A percentile compares a stretch with the other conserved stretches of the same genome.
Conservation (phyloP, 2,888 invertebrate genomes). For the Troides aeacus region DNA sequence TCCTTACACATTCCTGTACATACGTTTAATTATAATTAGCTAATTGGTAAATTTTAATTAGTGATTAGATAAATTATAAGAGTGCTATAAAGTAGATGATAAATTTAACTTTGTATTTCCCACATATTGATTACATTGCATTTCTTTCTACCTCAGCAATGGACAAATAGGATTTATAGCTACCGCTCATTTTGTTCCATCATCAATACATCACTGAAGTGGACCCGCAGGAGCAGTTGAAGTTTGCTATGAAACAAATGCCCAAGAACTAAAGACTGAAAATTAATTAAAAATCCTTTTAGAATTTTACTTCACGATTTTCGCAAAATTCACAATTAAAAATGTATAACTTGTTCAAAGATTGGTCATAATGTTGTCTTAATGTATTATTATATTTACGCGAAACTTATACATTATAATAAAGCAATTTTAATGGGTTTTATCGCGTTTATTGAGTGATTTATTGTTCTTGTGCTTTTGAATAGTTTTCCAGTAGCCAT, state of each 20-base stretch:
- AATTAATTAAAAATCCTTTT: slow-evolving; percentile 32
- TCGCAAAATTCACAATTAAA: background rate
- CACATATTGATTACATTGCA: slow-evolving; percentile 36
- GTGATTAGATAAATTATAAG: slow-evolving; percentile 13
- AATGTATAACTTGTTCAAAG: slow-evolving; percentile 24
- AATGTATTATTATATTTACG: no score
- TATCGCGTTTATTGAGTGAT: no score
- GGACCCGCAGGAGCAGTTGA: background rate
- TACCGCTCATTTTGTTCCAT: slow-evolving; percentile 31
- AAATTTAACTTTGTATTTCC: slow-evolving; percentile 9
- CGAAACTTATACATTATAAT: no score
- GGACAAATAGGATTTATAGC: slow-evolving; percentile 14
- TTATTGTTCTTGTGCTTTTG: no score
- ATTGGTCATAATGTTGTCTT: slow-evolving; percentile 27
- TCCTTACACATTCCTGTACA: slow-evolving; percentile 61
- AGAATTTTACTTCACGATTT: background rate
- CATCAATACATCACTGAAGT: background rate
- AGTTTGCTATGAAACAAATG: slow-evolving; percentile 26
- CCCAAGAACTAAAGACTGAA: slow-evolving; percentile 46
- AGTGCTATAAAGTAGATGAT: slow-evolving; percentile 22
- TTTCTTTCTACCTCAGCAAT: slow-evolving; percentile 55
- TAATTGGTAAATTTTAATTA: slow-evolving; percentile 11
- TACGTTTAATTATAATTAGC: slow-evolving; percentile 36
- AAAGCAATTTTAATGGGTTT: no score
- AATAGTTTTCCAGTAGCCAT: no score